Base-by-base conservation (phyloP, 2,797 vertebrate genomes). In the Triplophysa yarkandensis region DNA sequence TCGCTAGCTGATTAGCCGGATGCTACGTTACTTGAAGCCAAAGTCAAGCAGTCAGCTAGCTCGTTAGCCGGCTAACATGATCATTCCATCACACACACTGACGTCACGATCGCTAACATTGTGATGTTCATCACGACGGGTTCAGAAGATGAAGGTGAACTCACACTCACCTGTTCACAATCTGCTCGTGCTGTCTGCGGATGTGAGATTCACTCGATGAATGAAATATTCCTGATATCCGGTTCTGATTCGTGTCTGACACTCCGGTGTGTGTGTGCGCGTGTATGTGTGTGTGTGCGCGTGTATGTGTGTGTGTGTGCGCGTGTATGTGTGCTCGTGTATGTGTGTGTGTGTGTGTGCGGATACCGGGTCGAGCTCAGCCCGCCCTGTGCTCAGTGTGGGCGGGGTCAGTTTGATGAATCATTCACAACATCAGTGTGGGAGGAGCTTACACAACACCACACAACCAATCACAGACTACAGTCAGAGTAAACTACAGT, bases 81-180 rank as follows among this genome's bases (percentile, higher is more conserved):
- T 54, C 55, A 43, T 30, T n/a, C 30, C 44, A 46, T 19, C 9
- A 52, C 14, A 25, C 23, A 50, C 13, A 27, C 44, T 19, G 36
- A 25, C 19, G 54, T n/a, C 6, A 17, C 32, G 4, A n/a, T 14
- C 19, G 36, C 23, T 3, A 41, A 1, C 7, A 7, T 34, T 2
- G 28, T 7, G 27, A 21, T 3, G 7, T 13, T 8, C 5, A 52
- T 50, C 6, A 32, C 55, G 3, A 19, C 27, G 28, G 2, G 58
- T 28, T 72, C 70, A 21, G 17, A 21, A 44, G 61, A 27, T 74
- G 32, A 57, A 74, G n/a, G n/a, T 65, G 71, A 74, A 58, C 34
- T 34, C 34, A 52, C 81, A 52, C 81, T 73, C 75, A 82, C 81
- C 81, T 80, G 78, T 76, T 73, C 69, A 34, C 28, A 27, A 60